Percentiles rank a stretch among this genome's conserved stretches.
Conservation (phyloP, 2,113 vertebrate genomes). For the Sclerurus mexicanus region DNA sequence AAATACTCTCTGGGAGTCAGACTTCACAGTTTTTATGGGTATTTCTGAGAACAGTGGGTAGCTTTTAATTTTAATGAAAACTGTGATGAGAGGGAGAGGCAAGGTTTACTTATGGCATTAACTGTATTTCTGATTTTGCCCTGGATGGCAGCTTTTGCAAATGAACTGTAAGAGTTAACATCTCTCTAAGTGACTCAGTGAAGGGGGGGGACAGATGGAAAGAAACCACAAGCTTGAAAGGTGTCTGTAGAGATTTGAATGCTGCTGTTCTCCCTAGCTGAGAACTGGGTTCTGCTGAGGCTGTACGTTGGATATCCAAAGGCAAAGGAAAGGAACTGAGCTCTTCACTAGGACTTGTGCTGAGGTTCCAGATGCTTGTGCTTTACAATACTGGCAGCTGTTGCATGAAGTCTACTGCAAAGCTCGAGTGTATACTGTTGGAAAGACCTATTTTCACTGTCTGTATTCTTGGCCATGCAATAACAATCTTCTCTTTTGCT, state of each 20-base stretch:
- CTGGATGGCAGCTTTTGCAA: not conserved
- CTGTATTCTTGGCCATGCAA: not conserved
- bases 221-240: not conserved
- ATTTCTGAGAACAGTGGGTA: not conserved
- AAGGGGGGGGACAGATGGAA: not conserved
- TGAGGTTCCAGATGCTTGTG: not conserved
- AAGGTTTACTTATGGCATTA: not conserved
- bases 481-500: conserved; percentile 2
- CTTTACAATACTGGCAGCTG: not conserved
- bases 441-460: not conserved
- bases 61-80: not conserved
- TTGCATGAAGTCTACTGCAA: not conserved
- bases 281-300: not conserved
- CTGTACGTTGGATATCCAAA: not conserved
- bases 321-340: not conserved
- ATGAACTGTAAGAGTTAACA: not conserved
- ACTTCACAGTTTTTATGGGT: not conserved
- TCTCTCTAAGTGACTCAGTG: not conserved
- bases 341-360: not conserved
- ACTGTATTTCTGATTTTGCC: not conserved
- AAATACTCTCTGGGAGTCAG: not conserved
- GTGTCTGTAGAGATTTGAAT: not conserved
- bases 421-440: not conserved
- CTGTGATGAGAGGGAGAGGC: not conserved
- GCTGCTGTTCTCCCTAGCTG: not conserved